Evolutionary conservation across 2,888 invertebrate genomes (phyloP).

Genomic region (Calliphora vomitoria): DNA sequence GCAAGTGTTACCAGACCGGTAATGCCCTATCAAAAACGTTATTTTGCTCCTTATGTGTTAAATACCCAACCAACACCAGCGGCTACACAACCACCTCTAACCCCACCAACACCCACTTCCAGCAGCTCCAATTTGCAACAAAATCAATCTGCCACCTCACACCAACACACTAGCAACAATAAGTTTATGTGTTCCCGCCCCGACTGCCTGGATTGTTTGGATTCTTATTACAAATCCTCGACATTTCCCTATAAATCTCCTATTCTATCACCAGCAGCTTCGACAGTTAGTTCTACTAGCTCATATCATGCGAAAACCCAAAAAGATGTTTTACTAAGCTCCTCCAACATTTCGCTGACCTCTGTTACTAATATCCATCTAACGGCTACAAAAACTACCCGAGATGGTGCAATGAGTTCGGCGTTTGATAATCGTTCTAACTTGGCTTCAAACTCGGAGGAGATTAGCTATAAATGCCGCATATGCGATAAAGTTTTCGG

Average conservation of each 20-base stretch:
- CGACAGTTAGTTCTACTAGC: constrained; percentile 77
- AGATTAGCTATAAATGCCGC: constrained; percentile 83
- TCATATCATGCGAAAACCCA: constrained; percentile 64
- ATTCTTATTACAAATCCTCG: constrained; percentile 78
- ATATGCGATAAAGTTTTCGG: constrained; percentile 85
- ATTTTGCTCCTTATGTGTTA: constrained; percentile 79
- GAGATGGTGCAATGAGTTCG: neutral
- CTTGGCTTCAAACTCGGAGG: constrained; percentile 76
- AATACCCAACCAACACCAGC: constrained; percentile 63
- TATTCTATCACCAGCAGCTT: constrained; percentile 78
- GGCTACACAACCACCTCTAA: constrained; percentile 41
- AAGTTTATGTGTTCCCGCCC: constrained; percentile 76
- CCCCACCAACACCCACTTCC: constrained; percentile 55
- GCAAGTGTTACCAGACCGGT: constrained; percentile 71
- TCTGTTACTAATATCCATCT: constrained; percentile 79
- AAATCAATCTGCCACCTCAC: neutral
- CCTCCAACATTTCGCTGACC: constrained; percentile 77
- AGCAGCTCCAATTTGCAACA: neutral
- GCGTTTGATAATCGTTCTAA: constrained; percentile 43
- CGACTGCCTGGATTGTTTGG: constrained; percentile 80
- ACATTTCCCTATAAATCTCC: constrained; percentile 72
- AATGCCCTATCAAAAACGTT: constrained; percentile 79
- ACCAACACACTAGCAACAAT: neutral
- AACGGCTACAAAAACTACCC: constrained; percentile 59
- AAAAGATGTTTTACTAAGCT: constrained; percentile 44